phyloP scores from a whole-genome alignment of 2,888 invertebrate genomes.

The Megaustenia siamemsis region DNA sequence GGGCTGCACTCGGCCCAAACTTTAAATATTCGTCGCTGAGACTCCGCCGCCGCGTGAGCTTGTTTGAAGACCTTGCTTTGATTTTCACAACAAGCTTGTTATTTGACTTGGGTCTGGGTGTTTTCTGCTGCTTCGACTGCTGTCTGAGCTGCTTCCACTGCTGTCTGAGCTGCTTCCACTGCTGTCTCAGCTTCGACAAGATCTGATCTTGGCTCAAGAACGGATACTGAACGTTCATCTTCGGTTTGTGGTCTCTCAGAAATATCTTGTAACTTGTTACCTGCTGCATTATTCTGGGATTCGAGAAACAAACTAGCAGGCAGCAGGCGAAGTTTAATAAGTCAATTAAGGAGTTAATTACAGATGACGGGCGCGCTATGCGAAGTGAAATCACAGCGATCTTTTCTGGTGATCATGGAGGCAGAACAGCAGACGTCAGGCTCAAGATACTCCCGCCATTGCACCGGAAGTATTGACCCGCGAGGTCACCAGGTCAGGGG shows the following conservation, averaged over 20 bases:
- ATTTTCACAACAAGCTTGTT: constrained; percentile 22
- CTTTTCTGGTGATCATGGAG: too few species aligned
- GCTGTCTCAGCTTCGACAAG: constrained; percentile 63
- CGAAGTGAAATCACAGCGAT: too few species aligned
- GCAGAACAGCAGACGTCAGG: neutral
- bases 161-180: constrained; percentile 64
- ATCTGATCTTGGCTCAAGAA: constrained; percentile 70
- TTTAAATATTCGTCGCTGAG: neutral
- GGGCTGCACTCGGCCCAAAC: neutral
- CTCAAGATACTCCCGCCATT: neutral
- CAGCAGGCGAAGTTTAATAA: too few species aligned
- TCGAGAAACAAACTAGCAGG: too few species aligned
- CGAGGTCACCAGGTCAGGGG: too few species aligned
- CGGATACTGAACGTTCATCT: constrained; percentile 64
- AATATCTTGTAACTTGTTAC: constrained; percentile 34
- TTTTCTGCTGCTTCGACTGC: constrained; percentile 60
- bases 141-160: constrained; percentile 64
- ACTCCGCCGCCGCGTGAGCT: neutral
- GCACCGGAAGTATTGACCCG: neutral
- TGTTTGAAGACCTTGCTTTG: neutral
- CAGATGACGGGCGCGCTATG: too few species aligned
- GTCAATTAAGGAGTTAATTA: too few species aligned
- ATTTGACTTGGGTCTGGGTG: neutral
- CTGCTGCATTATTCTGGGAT: constrained; percentile 29
- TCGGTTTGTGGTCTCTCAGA: constrained; percentile 60